A percentile compares a stretch with the other conserved stretches of the same genome.
Evolutionary conservation across 2,888 invertebrate genomes (phyloP).

Genomic region (Suillia variegata): DNA sequence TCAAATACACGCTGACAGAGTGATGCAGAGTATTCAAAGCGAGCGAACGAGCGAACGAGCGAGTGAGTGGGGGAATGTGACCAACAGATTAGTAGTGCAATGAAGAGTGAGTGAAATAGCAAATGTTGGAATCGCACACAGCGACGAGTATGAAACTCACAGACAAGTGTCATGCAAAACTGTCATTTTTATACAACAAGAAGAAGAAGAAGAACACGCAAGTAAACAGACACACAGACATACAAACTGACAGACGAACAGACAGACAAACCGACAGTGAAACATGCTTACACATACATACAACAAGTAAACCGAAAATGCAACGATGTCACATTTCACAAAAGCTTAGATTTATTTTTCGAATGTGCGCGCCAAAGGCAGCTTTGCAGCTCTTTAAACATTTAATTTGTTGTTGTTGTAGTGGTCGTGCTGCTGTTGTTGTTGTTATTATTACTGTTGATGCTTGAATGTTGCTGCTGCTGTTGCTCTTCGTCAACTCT

Average conservation of each 20-base stretch:
- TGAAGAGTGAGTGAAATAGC: too few species aligned
- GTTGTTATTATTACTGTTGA: conserved; percentile 15
- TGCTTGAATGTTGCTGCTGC: conserved; percentile 4
- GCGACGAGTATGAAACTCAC: not conserved
- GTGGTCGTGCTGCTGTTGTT: conserved; percentile 20
- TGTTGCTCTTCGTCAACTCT: conserved; percentile 16
- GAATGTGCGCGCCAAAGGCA: conserved; percentile 21
- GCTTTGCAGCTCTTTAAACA: conserved; percentile 26
- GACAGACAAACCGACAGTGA: not conserved
- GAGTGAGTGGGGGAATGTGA: too few species aligned
- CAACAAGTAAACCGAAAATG: too few species aligned
- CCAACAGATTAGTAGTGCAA: too few species aligned
- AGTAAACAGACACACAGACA: too few species aligned
- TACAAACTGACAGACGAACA: not conserved
- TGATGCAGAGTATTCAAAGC: too few species aligned
- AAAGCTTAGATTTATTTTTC: conserved; percentile 22
- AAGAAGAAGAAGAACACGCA: too few species aligned
- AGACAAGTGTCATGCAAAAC: conserved; percentile 2
- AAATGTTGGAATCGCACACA: too few species aligned
- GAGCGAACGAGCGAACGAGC: too few species aligned
- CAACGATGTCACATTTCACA: not conserved
- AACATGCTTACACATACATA: not conserved
- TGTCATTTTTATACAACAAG: not conserved
- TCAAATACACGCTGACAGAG: too few species aligned
- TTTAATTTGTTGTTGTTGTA: conserved; percentile 37